Evolutionary conservation across 2,888 invertebrate species (phyloP).

Genomic region (Bellardia bayeri): DNA sequence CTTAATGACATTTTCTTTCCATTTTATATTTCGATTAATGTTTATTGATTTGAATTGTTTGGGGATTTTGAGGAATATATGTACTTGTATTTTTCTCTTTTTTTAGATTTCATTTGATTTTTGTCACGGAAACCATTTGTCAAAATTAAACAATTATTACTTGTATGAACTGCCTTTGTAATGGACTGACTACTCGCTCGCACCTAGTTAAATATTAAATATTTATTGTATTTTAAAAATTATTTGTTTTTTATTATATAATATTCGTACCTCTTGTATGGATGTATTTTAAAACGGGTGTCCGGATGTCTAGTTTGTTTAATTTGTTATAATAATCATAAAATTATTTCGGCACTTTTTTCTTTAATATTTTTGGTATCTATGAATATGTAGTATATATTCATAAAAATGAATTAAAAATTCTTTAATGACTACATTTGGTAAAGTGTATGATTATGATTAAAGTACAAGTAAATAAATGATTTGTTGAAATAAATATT

Average conservation of each 20-base stretch:
- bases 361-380: not conserved
- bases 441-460: not conserved
- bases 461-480: not conserved
- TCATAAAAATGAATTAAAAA: conserved; percentile 21
- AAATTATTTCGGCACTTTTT: conserved; percentile 52
- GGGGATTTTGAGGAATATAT: conserved; percentile 54
- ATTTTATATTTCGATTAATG: conserved; percentile 38
- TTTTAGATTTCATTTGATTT: conserved; percentile 66
- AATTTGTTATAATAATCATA: conserved; percentile 54
- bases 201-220: conserved; percentile 8
- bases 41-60: conserved; percentile 59
- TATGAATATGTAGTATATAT: not conserved
- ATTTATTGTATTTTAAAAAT: conserved; percentile 21
- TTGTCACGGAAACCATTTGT: conserved; percentile 76
- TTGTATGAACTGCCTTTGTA: conserved; percentile 4
- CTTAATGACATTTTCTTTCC: not conserved
- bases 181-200: not conserved
- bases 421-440: conserved; percentile 9
- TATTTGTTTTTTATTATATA: conserved; percentile 61
- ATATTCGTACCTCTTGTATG: conserved; percentile 35
- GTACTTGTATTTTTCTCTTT: conserved; percentile 15
- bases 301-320: conserved; percentile 74
- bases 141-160: conserved; percentile 71
- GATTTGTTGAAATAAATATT: too few relatives aligned
- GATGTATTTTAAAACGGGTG: conserved; percentile 74